These are phyloP conservation scores for Parnassius apollo DNA, from an alignment of 2,888 invertebrate species.

Conservation along the genomic window DNA sequence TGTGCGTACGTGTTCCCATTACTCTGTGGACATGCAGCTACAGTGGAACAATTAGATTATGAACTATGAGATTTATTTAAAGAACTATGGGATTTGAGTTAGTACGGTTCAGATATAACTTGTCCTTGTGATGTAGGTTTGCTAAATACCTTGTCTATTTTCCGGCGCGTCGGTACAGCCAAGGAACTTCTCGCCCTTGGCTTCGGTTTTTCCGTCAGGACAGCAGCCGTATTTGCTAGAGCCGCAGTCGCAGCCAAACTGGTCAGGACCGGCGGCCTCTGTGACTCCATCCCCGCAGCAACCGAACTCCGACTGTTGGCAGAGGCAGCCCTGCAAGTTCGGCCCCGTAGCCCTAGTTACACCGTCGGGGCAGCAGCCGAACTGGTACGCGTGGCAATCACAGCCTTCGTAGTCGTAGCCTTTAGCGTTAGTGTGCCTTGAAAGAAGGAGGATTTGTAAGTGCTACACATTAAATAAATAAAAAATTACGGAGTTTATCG, in stretches of 20 bases:
- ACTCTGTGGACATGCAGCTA: too few species aligned
- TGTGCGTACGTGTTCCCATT: too few species aligned
- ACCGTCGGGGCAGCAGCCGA: constrained; percentile 95
- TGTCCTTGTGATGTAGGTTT: too few species aligned
- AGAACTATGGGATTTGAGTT: too few species aligned
- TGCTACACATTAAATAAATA: too few species aligned
- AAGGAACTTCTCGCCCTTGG: constrained; percentile 82
- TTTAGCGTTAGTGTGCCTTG: constrained; percentile 84
- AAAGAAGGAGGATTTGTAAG: constrained; percentile 2
- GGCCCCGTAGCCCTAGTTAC: constrained; percentile 86
- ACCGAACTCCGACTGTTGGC: constrained; percentile 86
- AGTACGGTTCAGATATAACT: too few species aligned
- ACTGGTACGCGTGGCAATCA: constrained; percentile 90
- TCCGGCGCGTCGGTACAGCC: constrained; percentile 81
- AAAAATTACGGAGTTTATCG: too few species aligned
- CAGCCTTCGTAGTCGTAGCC: constrained; percentile 92
- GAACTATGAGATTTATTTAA: too few species aligned
- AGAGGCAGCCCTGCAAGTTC: constrained; percentile 85
- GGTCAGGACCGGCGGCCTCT: constrained; percentile 87
- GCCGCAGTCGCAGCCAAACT: constrained; percentile 90
- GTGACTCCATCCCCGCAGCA: constrained; percentile 93
- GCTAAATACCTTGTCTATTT: constrained; percentile 72
- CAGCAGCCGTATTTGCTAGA: constrained; percentile 88
- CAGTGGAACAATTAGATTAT: too few species aligned
- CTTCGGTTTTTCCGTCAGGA: constrained; percentile 83